Evolutionary conservation across 1,140 invertebrate genomes (phyloP).

Genomic region (Bombus huntii): DNA sequence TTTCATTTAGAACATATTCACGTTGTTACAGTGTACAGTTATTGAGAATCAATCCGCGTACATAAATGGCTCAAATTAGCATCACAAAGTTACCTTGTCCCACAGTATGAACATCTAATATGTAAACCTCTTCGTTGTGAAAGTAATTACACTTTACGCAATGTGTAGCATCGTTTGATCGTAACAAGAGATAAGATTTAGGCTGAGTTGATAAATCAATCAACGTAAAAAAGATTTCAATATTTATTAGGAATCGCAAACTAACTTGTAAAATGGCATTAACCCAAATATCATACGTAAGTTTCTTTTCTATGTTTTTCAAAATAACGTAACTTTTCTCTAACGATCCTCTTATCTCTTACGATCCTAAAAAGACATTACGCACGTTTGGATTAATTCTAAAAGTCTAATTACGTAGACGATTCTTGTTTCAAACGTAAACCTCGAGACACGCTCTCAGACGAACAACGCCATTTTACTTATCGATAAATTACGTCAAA

Average conservation of each 20-base stretch:
- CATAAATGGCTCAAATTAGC: background rate
- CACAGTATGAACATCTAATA: background rate
- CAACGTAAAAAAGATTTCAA: background rate
- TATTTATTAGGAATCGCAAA: background rate
- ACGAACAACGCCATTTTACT: too few relatives aligned
- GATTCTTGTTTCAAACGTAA: too few relatives aligned
- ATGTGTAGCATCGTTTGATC: background rate
- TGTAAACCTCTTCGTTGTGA: background rate
- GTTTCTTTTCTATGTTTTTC: background rate
- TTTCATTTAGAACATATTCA: background rate
- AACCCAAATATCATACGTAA: accelerated
- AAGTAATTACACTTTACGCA: background rate
- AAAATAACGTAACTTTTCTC: background rate
- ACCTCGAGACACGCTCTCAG: too few relatives aligned
- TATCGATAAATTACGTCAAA: too few relatives aligned
- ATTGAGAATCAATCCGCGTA: background rate
- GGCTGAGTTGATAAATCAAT: too few relatives aligned
- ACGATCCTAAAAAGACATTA: too few relatives aligned
- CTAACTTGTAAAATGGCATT: background rate
- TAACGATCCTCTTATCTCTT: too few relatives aligned
- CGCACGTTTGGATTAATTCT: accelerated
- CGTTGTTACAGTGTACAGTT: background rate
- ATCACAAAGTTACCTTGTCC: background rate
- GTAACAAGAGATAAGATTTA: background rate
- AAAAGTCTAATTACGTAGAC: too few relatives aligned